These are phyloP conservation scores for Anniella stebbinsi DNA, from an alignment of 2,797 vertebrate species.

Conservation along the genomic window DNA sequence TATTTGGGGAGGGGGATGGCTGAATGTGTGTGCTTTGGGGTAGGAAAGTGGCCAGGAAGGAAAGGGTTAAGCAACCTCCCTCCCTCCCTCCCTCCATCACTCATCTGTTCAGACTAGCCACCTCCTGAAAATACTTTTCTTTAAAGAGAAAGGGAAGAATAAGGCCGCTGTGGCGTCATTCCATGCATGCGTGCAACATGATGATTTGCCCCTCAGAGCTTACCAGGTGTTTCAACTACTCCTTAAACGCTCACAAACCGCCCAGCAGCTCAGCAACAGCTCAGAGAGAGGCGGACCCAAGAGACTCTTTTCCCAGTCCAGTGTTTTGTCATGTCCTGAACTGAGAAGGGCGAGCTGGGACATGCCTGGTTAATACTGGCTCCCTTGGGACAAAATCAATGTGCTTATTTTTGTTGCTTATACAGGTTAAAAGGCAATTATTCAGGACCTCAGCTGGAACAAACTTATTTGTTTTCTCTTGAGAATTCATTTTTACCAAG, in stretches of 20 bases:
- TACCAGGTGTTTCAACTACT: constrained; percentile 70
- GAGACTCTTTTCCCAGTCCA: constrained; percentile 60
- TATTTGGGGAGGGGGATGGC: neutral
- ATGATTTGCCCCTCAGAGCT: neutral
- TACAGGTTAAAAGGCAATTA: constrained; percentile 74
- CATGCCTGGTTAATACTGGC: constrained; percentile 77
- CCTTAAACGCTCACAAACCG: constrained; percentile 77
- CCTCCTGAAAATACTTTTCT: neutral
- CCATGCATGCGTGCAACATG: neutral
- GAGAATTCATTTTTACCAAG: constrained; percentile 12
- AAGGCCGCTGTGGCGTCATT: neutral
- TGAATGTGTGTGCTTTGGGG: neutral
- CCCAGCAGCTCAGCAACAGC: constrained; percentile 66
- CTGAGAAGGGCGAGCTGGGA: constrained; percentile 75
- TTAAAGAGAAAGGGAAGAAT: neutral
- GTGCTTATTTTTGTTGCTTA: constrained; percentile 74
- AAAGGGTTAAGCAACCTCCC: neutral
- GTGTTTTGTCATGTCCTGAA: constrained; percentile 54
- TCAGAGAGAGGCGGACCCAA: constrained; percentile 57
- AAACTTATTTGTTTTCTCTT: neutral
- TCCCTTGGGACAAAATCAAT: constrained; percentile 78
- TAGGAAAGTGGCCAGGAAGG: neutral
- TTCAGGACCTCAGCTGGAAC: constrained; percentile 62
- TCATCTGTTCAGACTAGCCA: neutral
- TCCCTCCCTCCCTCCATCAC: too few relatives aligned